Evolutionary conservation across 1,140 invertebrate species (phyloP).

Genomic region (Lepeophtheirus salmonis): DNA sequence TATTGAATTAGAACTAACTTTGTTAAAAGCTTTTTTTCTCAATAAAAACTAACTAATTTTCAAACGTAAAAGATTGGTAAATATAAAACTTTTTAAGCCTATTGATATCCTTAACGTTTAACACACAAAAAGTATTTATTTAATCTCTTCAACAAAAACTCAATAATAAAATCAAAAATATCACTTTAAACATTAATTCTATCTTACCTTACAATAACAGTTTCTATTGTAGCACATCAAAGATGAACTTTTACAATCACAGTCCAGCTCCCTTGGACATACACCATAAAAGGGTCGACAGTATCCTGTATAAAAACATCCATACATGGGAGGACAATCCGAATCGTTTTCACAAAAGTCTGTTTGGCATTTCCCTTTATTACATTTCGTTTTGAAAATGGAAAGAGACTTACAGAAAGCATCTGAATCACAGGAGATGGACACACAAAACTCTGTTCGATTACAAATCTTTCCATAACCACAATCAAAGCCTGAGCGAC

Average conservation of each 20-base stretch:
- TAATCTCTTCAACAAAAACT: too few species aligned
- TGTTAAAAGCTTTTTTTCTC: too few species aligned
- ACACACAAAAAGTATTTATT: too few species aligned
- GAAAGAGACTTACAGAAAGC: background rate
- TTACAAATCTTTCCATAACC: background rate
- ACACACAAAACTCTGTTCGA: background rate
- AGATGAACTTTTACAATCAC: background rate
- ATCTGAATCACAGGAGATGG: background rate
- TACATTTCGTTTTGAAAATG: background rate
- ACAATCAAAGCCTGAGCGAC: background rate
- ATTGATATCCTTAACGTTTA: too few species aligned
- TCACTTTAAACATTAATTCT: too few species aligned
- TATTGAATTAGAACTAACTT: too few species aligned
- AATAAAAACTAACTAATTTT: too few species aligned
- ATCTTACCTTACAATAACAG: background rate
- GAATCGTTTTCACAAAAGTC: background rate
- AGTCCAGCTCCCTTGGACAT: background rate
- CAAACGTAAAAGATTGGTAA: too few species aligned
- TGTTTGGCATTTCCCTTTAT: background rate
- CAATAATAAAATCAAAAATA: too few species aligned
- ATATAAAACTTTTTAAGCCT: too few species aligned
- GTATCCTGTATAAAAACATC: background rate
- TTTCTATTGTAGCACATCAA: background rate
- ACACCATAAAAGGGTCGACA: background rate
- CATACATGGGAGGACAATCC: background rate